Evolutionary conservation across 2,113 vertebrate genomes (phyloP).

Genomic region (Aldabrachelys gigantea): DNA sequence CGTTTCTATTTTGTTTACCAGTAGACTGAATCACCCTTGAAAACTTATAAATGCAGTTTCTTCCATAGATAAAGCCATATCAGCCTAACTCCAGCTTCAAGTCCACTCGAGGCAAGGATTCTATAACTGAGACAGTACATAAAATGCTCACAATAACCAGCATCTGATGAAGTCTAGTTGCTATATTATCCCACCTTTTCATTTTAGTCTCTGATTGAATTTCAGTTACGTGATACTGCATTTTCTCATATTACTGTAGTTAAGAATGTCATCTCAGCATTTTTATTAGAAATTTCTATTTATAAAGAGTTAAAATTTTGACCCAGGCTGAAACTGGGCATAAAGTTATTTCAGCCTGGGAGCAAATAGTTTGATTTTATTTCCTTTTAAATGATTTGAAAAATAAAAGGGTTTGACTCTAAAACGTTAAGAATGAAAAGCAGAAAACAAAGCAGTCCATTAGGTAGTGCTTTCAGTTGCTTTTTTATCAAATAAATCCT

Average conservation of each 20-base stretch:
- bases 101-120: not conserved
- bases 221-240: constrained; percentile 28
- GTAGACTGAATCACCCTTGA: not conserved
- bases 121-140: not conserved
- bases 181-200: not conserved
- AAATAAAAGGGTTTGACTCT: not conserved
- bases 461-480: not conserved
- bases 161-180: not conserved
- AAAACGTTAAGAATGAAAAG: not conserved
- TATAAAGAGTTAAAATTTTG: constrained; percentile 15
- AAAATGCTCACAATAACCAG: not conserved
- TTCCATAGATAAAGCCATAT: not conserved
- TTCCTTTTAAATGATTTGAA: not conserved
- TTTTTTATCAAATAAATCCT: not conserved
- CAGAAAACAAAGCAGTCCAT: not conserved
- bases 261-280: not conserved
- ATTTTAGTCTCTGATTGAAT: not conserved
- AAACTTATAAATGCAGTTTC: not conserved
- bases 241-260: not conserved
- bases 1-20: not conserved
- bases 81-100: not conserved
- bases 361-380: not conserved
- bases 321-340: not conserved
- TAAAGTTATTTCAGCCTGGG: not conserved
- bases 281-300: not conserved